Percentiles rank a stretch among this genome's conserved stretches.
phyloP scores from a whole-genome alignment of 2,113 vertebrate species.

The Indicator maculatus region DNA sequence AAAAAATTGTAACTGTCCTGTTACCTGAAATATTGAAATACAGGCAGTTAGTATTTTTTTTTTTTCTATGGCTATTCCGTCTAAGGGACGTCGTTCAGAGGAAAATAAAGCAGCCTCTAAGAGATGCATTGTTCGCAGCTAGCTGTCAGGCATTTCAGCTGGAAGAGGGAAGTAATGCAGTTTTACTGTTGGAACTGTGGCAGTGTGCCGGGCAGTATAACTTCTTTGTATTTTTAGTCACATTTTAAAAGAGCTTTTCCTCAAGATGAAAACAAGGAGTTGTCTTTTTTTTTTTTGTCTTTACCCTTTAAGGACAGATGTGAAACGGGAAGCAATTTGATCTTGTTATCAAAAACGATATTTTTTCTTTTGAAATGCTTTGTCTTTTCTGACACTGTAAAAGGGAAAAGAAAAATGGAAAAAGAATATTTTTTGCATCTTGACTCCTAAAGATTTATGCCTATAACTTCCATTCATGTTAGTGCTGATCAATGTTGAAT shows the following conservation, averaged over 20 bases:
- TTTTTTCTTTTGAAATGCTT: background rate
- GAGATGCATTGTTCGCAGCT: background rate
- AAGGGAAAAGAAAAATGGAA: background rate
- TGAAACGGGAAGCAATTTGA: constrained; percentile 7
- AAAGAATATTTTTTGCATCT: background rate
- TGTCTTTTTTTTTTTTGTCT: background rate
- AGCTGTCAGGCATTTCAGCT: background rate
- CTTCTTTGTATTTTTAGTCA: background rate
- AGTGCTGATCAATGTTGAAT: background rate
- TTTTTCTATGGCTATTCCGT: background rate
- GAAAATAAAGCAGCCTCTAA: background rate
- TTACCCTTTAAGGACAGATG: background rate
- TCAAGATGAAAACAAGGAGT: background rate
- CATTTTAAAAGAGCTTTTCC: background rate
- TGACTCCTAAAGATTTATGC: background rate
- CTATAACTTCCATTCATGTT: background rate
- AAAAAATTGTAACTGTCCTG: background rate
- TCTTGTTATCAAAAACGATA: background rate
- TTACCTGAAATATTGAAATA: background rate
- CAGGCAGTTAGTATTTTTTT: background rate
- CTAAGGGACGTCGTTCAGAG: background rate
- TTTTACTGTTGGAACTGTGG: background rate
- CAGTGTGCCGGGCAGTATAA: background rate
- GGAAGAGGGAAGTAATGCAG: background rate
- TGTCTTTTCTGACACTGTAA: background rate